Evolutionary conservation across 2,888 invertebrate genomes (phyloP).

Genomic region (Amiota minor): DNA sequence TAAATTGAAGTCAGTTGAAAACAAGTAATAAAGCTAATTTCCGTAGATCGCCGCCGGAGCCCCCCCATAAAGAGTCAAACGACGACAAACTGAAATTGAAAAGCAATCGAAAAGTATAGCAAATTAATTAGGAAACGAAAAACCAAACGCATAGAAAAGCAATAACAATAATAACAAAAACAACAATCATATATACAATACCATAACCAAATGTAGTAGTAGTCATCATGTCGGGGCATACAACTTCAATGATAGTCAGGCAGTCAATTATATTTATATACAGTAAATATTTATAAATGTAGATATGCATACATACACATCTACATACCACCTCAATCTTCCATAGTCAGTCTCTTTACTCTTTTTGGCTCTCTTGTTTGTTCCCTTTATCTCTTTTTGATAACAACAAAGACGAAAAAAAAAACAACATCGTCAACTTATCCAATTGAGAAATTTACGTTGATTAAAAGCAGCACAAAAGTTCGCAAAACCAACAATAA

Average conservation of each 20-base stretch:
- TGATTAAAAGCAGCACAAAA: slow-evolving; percentile 46
- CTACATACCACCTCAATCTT: no score
- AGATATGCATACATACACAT: no score
- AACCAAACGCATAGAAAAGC: not conserved
- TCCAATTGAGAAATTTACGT: slow-evolving; percentile 55
- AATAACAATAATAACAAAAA: not conserved
- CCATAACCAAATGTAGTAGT: not conserved
- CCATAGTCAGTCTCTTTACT: no score
- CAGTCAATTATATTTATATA: not conserved
- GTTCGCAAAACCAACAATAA: slow-evolving; percentile 23
- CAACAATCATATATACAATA: not conserved
- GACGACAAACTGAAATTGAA: not conserved
- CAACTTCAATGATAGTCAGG: not conserved
- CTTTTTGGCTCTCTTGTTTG: no score
- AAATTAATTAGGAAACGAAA: slow-evolving; percentile 28
- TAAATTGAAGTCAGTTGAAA: no score
- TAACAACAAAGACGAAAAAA: not conserved
- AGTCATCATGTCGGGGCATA: not conserved
- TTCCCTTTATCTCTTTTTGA: no score
- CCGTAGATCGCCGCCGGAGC: no score
- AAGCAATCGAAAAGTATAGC: not conserved
- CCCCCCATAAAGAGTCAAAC: no score
- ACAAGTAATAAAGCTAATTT: not conserved
- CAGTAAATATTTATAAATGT: no score
- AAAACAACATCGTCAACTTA: slow-evolving; percentile 38